Evolutionary conservation across 2,797 vertebrate genomes (phyloP), one percentile per base, ranked within the genome.

Genomic region (Pangasius djambal): DNA sequence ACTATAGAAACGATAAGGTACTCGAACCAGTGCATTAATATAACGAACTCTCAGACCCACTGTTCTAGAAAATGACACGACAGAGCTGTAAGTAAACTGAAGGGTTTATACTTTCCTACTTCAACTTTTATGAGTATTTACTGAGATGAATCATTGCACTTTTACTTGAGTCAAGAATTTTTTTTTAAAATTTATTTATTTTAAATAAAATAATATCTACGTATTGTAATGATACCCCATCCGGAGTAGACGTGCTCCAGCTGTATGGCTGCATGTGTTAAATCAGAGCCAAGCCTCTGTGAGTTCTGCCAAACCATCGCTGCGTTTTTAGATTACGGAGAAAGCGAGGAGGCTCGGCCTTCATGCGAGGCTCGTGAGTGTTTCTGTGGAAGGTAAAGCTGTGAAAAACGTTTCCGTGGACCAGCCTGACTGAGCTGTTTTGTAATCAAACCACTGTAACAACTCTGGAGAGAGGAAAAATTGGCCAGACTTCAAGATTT

Each of bases 401-500:
- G 34, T 28, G 31, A 20, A 25, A 78, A 78, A 78, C 13, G 52
- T 55, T 55, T 57, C 31, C 20, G 18, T 37, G n/a, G 25, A n/a
- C 7, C 50, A 18, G 31, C 48, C 25, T 16, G 79, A 59, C 18
- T 15, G 78, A 40, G 78, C 55, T 15, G 79, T 69, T 85, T 25
- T 65, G 31, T 25, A 69, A 69, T 52, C 63, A 44, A 31, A 67
- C 79, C 13, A 18, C 78, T 59, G 52, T 9, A 81, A 31, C 22
- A 13, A 28, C n/a, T 57, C 31, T 2, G n/a, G n/a, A 81, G 57
- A 83, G 44, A 82, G 50, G 40, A 52, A 57, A 28, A 75, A 37
- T 18, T 59, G 52, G 81, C 74, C 34, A 40, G 72, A 79, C 3
- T 22, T 82, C 57, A 72, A 50, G 84, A 89, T 72, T 50, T 48